A percentile compares a stretch with the other conserved stretches of the same genome.
Evolutionary conservation across 2,888 invertebrate genomes (phyloP).

Genomic region (Hipparchia sbordonii): DNA sequence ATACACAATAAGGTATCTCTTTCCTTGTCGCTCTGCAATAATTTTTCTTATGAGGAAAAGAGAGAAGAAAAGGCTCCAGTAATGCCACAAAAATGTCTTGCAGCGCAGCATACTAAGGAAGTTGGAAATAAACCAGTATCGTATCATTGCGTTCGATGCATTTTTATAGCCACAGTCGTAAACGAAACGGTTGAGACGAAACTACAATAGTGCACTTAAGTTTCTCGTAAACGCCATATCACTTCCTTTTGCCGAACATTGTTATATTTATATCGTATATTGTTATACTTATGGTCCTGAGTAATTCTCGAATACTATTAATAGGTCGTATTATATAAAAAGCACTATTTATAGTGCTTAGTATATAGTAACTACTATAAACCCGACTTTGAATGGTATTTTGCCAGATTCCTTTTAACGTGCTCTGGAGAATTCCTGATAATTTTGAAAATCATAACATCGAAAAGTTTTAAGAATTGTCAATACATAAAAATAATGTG

Average conservation of each 20-base stretch:
- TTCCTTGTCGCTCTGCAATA: conserved; percentile 8
- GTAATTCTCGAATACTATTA: background rate
- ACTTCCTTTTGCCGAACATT: conserved; percentile 63
- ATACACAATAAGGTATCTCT: background rate
- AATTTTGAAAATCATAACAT: too few relatives aligned
- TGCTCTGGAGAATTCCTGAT: too few relatives aligned
- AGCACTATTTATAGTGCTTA: too few relatives aligned
- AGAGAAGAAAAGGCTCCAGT: conserved; percentile 41
- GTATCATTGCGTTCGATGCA: conserved; percentile 71
- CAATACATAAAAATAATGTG: too few relatives aligned
- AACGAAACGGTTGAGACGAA: conserved; percentile 61
- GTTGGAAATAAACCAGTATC: conserved; percentile 54
- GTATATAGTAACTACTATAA: too few relatives aligned
- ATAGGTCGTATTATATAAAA: too few relatives aligned
- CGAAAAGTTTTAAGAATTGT: too few relatives aligned
- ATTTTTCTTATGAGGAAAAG: conserved; percentile 3
- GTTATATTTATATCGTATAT: conserved; percentile 60
- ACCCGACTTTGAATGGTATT: too few relatives aligned
- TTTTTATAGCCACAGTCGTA: conserved; percentile 73
- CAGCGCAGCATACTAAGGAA: conserved; percentile 47
- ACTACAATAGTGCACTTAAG: conserved; percentile 73
- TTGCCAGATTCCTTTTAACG: too few relatives aligned
- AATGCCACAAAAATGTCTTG: conserved; percentile 44
- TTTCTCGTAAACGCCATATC: conserved; percentile 74
- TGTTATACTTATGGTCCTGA: conserved; percentile 15